Percentiles rank a stretch among this genome's conserved stretches.
These are phyloP conservation scores for Linepithema humile DNA, from an alignment of 1,140 invertebrate species.

Conservation along the genomic window DNA sequence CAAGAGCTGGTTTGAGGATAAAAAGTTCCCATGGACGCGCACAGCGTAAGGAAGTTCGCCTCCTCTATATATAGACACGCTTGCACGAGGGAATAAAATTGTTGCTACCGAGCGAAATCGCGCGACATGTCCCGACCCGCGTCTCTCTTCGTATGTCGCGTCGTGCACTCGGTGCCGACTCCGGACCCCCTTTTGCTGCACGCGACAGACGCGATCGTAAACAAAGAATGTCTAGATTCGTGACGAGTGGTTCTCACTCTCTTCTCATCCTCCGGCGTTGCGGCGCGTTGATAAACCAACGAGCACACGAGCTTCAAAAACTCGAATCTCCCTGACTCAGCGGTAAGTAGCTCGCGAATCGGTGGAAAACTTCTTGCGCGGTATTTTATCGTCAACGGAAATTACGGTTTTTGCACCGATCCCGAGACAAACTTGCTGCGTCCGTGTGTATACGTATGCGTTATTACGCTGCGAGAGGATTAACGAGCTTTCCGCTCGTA, in stretches of 20 bases:
- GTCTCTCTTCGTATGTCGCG: neutral
- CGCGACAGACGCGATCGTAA: conserved; percentile 54
- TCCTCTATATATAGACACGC: conserved; percentile 37
- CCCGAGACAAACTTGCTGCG: neutral
- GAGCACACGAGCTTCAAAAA: neutral
- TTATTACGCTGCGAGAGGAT: conserved; percentile 11
- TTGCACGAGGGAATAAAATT: conserved; percentile 48
- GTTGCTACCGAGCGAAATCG: conserved; percentile 37
- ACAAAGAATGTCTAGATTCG: conserved; percentile 52
- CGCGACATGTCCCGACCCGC: conserved; percentile 17
- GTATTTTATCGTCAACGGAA: neutral
- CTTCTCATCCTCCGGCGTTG: too few species aligned
- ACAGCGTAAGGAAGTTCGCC: conserved; percentile 8
- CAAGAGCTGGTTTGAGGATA: neutral
- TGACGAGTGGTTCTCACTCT: conserved; percentile 20
- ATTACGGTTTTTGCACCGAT: conserved; percentile 2
- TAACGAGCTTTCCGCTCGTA: conserved; percentile 3
- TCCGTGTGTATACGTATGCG: neutral
- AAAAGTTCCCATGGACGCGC: conserved; percentile 6
- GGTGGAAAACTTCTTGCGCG: neutral
- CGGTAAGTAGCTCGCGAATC: neutral
- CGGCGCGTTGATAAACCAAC: conserved; percentile 9
- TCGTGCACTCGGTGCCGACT: conserved; percentile 28
- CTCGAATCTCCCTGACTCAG: too few species aligned
- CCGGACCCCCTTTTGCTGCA: conserved; percentile 26